Evolutionary conservation across 2,113 vertebrate species (phyloP).

Genomic region (Eurystomus gularis): DNA sequence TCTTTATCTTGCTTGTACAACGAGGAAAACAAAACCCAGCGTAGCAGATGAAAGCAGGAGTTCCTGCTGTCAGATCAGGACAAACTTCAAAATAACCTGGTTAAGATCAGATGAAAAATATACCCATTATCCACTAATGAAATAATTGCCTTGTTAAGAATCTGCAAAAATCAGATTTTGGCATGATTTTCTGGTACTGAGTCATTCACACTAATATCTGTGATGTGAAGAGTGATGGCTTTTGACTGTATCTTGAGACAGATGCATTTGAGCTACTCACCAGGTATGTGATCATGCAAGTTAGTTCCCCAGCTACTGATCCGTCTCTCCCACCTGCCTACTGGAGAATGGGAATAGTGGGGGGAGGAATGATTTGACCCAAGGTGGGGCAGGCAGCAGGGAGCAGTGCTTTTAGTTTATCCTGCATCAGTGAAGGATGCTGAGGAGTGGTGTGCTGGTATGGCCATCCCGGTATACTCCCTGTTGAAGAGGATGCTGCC

Average conservation of each 20-base stretch:
- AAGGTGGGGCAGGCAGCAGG: background rate
- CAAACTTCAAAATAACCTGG: slow-evolving; percentile 15
- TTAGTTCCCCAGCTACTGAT: background rate
- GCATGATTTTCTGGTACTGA: slow-evolving; percentile 2
- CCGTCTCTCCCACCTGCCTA: background rate
- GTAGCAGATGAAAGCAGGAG: slow-evolving; percentile 4
- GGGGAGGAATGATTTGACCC: background rate
- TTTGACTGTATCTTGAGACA: background rate
- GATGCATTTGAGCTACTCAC: background rate
- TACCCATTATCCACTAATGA: slow-evolving; percentile 30
- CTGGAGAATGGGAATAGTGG: background rate
- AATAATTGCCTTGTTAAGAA: slow-evolving; percentile 49
- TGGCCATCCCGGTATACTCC: background rate
- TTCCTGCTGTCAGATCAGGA: background rate
- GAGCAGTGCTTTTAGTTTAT: background rate
- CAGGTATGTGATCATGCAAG: background rate
- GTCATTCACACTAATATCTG: background rate
- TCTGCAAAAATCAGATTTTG: slow-evolving; percentile 24
- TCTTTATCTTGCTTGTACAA: background rate
- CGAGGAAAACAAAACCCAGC: background rate
- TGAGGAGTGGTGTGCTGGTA: background rate
- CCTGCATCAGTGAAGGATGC: background rate
- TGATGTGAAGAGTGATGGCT: background rate
- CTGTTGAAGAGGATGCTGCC: background rate
- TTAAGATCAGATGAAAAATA: slow-evolving; percentile 21